Base-by-base conservation (phyloP, 2,797 vertebrate genomes). In the Monodelphis domestica region DNA sequence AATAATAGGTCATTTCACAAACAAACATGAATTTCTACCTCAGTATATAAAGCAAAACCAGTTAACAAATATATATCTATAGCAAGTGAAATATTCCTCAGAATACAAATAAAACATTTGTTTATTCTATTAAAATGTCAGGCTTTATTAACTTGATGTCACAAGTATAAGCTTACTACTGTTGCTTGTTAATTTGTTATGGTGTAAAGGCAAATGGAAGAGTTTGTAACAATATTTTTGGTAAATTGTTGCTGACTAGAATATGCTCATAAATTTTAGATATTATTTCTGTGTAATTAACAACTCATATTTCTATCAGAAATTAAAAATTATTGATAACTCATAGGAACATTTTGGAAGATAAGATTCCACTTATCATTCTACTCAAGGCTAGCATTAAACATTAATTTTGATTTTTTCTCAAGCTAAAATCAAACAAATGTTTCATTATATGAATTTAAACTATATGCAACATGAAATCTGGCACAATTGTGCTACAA, bases 81-180 rank as follows among this genome's bases (percentile, higher is more conserved):
- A 87, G 53, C 0, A 93, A 93, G 21, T 88, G 93, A 98, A 98
- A 95, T 96, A 96, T 52, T 95, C 87, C 0, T 94, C 15, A 45
- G 3, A 93, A 38, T 88, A 97, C 90, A 98, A 97, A 97, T 96
- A 97, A 97, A 98, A 94, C 50, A 96, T 97, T 97, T 98, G 84
- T 96, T 97, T 97, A 96, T 96, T 84, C 55, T 97, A 92, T 96
- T 98, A 98, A 98, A 96, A 97, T 96, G 95, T 95, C 97, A 98
- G 54, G 38, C 12, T 98, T 97, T 97, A 96, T 97, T 97, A 97
- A 95, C 89, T 96, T 95, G 93, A 98, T 84, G 56, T 98, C 95
- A 95, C 89, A 93, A 96, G 30, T 91, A 94, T 90, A 24, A 92
- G 0, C 54, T 95, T 92, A 54, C 89, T 56, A 95, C 24, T 92